Evolutionary conservation across 2,888 invertebrate genomes (phyloP), one percentile per base, ranked within the genome.

Genomic region (Apoderus coryli): DNA sequence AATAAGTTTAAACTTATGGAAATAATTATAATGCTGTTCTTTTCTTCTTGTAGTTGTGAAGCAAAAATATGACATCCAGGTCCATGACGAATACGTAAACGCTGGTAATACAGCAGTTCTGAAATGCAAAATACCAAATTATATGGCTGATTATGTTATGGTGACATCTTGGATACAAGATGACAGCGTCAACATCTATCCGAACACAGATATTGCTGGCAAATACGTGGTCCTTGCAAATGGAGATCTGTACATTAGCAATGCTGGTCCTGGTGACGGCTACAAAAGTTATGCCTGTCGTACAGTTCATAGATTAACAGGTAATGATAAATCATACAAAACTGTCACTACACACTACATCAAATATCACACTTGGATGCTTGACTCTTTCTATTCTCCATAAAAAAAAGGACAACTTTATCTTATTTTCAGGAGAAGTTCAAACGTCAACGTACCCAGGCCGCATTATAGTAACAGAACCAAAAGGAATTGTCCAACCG

Each of bases 151-250:
- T 47, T 81, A 85, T 54, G 80, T 90, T 46, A 76, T 76, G 61
- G 75, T 78, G 38, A 86, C 86, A 16, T 82, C 88, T 31, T 93
- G 92, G 92, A 72, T 84, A 39, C 80, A 82, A 55, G 82, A 84
- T 46, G 76, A 76, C 33, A 70, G 72, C 44, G 69, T 78, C 62
- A 80, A 76, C 59, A 77, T 85, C 48, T 78, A 76, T 55, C 77
- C 77, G 19, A 75, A 74, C 47, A 73, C 75, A 23, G 76, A 76
- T 53, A 75, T 75, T 46, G 76, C 63, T 14, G 73, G 72, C 35
- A 81, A 81, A 54, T 80, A 80, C 57, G 73, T 76, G 43, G 72
- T 82, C 29, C 61, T 86, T 38, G 72, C 76, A 43, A 80, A 78
- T 51, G 88, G 88, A 10, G 82, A 85, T 44, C 62, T 89, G 41